Percentiles rank a stretch among this genome's conserved stretches.
Conservation (phyloP, 2,113 vertebrate genomes). For the Mobula birostris region DNA sequence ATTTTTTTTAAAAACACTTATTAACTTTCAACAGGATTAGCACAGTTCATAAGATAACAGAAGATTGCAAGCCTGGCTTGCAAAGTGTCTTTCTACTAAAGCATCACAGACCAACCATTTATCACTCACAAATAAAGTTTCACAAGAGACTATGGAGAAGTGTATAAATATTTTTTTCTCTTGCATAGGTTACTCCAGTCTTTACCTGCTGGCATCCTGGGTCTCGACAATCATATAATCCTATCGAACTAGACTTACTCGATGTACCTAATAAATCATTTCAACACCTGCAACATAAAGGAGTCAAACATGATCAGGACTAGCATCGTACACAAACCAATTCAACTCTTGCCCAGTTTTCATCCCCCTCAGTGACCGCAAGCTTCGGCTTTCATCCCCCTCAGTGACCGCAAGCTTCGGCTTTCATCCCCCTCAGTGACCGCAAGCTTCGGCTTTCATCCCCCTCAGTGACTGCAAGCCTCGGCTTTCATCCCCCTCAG, state of each 20-base stretch:
- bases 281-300: background rate
- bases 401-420: too few relatives aligned
- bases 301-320: background rate
- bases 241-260: background rate
- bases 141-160: background rate
- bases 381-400: too few relatives aligned
- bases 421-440: too few relatives aligned
- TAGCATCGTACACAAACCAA: background rate
- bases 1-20: background rate
- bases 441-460: too few relatives aligned
- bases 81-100: background rate
- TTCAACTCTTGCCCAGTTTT: background rate
- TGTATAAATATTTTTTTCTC: background rate
- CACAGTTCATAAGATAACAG: background rate
- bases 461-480: too few relatives aligned
- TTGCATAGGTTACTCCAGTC: background rate
- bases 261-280: background rate
- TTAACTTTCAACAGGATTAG: background rate
- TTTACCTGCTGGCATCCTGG: constrained; percentile 26
- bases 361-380: too few relatives aligned
- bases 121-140: background rate
- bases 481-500: too few relatives aligned
- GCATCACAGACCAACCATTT: background rate
- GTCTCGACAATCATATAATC: background rate
- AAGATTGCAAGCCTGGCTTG: background rate